Percentiles rank a stretch among this genome's conserved stretches.
phyloP scores from a whole-genome alignment of 2,113 vertebrate species.

The Cisticola juncidis region DNA sequence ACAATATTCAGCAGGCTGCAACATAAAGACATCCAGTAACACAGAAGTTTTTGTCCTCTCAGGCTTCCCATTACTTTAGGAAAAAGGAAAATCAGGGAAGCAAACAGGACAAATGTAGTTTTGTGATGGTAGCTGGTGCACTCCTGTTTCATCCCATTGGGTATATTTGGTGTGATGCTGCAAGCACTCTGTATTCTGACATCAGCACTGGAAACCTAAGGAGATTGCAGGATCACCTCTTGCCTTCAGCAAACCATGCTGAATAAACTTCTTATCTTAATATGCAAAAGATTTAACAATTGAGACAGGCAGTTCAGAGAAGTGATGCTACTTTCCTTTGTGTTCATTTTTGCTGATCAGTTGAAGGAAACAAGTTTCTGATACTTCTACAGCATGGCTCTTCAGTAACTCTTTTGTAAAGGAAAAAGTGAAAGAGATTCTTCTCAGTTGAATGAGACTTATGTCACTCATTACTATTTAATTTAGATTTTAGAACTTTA shows the following conservation, averaged over 20 bases:
- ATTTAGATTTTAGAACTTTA: not conserved
- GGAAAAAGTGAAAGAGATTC: not conserved
- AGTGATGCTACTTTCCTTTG: not conserved
- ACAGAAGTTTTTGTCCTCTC: not conserved
- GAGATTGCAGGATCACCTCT: not conserved
- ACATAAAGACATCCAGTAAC: not conserved
- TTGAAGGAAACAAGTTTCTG: not conserved
- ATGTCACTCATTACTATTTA: not conserved
- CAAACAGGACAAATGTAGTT: not conserved
- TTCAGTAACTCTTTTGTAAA: not conserved
- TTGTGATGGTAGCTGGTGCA: not conserved
- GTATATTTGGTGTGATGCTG: not conserved
- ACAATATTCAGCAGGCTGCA: not conserved
- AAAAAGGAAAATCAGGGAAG: not conserved
- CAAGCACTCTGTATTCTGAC: not conserved
- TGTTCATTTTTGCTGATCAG: not conserved
- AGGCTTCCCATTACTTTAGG: not conserved
- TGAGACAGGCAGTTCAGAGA: not conserved
- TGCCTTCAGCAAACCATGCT: not conserved
- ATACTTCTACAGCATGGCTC: not conserved
- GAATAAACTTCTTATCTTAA: not conserved
- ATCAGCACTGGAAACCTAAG: not conserved
- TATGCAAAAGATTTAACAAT: not conserved
- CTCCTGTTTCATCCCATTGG: not conserved
- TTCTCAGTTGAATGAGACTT: not conserved